Conservation (phyloP, 2,113 vertebrate genomes). For the Gnathonemus longibarbis region DNA sequence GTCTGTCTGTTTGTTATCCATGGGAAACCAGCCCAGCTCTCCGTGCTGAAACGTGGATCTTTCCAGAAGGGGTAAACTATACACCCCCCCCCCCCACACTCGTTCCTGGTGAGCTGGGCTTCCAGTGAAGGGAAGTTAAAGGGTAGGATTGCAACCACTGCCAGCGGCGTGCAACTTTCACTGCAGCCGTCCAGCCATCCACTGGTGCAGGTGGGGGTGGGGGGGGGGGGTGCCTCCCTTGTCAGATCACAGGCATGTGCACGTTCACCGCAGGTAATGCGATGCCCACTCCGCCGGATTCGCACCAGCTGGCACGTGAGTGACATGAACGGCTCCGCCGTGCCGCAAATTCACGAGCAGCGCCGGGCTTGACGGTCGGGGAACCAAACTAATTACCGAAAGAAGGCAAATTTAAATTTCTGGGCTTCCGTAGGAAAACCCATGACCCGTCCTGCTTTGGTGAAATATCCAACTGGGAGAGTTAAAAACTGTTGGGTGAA, state of each 20-base stretch:
- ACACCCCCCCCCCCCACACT: not conserved
- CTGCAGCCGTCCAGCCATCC: not conserved
- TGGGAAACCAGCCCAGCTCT: not conserved
- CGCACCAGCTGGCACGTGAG: not conserved
- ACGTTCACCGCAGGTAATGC: not conserved
- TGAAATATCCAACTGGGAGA: not conserved
- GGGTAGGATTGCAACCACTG: not conserved
- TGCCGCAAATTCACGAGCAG: not conserved
- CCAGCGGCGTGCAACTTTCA: not conserved
- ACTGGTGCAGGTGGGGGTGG: too few relatives aligned
- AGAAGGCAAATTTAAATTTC: not conserved
- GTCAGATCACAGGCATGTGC: not conserved
- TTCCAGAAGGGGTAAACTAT: not conserved
- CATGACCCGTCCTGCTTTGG: not conserved
- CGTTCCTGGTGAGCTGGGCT: not conserved
- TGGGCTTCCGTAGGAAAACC: not conserved
- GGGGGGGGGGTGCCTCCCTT: not conserved
- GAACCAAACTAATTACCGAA: not conserved
- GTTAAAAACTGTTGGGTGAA: not conserved
- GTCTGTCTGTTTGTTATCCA: constrained; percentile 28
- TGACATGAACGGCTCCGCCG: not conserved
- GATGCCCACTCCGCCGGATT: not conserved
- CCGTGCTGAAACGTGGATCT: not conserved
- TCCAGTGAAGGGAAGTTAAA: not conserved
- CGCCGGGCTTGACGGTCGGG: not conserved